Percentiles rank a stretch among this genome's conserved stretches.
phyloP scores from a whole-genome alignment of 2,797 vertebrate genomes.

The Tragopan temminckii region DNA sequence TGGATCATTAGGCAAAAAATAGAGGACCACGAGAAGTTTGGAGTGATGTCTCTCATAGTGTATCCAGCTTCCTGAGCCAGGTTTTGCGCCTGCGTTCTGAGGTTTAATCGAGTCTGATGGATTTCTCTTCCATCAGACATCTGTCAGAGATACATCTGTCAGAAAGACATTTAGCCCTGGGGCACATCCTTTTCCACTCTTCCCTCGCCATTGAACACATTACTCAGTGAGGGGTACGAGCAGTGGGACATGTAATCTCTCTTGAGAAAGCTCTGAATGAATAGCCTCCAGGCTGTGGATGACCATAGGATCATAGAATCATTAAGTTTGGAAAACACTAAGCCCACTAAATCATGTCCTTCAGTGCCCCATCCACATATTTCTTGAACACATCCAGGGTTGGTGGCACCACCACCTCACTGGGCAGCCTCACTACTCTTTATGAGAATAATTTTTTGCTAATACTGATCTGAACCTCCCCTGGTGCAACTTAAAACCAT shows the following conservation, averaged over 20 bases:
- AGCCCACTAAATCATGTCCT: no score
- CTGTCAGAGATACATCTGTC: background rate
- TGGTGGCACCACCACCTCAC: no score
- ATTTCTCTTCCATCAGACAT: background rate
- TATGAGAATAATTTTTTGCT: no score
- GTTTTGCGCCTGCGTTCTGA: background rate
- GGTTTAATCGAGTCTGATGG: background rate
- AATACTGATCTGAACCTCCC: no score
- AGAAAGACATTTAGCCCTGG: background rate
- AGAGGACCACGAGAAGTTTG: background rate
- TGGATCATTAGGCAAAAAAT: background rate
- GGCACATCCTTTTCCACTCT: background rate
- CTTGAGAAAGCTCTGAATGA: background rate
- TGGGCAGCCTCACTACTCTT: no score
- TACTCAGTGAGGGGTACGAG: background rate
- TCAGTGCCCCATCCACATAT: no score
- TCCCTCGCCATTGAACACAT: background rate
- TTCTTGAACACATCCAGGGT: no score
- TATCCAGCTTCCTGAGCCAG: background rate
- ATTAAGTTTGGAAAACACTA: no score
- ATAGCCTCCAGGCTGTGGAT: background rate
- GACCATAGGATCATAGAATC: background rate
- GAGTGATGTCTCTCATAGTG: background rate
- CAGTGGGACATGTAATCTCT: background rate
- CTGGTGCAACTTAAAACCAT: no score